phyloP scores from a whole-genome alignment of 2,888 invertebrate species.

The Lasiommata megera region DNA sequence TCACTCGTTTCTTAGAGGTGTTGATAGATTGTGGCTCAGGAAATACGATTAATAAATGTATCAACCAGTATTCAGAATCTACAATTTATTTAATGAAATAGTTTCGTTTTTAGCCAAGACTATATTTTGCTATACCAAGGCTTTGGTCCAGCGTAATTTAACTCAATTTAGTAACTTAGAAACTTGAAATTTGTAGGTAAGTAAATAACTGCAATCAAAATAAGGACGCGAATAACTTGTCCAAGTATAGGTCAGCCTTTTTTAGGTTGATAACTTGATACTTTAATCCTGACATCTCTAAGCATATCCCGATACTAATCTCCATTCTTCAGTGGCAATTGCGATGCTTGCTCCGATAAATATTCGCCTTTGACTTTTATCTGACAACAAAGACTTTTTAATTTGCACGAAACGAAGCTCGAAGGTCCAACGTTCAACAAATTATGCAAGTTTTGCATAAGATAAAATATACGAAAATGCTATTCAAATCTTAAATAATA shows the following conservation, averaged over 20 bases:
- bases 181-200: no score
- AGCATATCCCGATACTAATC: constrained; percentile 15
- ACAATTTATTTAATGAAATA: no score
- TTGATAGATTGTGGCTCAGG: no score
- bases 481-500: background rate
- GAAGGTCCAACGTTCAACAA: constrained; percentile 3
- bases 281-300: constrained; percentile 12
- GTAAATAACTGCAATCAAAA: background rate
- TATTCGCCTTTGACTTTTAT: constrained; percentile 21
- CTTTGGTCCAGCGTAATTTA: no score
- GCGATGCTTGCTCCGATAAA: constrained; percentile 17
- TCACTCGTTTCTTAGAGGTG: no score
- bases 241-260: constrained; percentile 1
- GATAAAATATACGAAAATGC: background rate
- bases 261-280: constrained; percentile 5
- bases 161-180: no score
- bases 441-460: constrained; percentile 3
- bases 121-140: no score
- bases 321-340: constrained; percentile 20
- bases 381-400: constrained; percentile 33
- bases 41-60: no score
- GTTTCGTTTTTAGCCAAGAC: no score
- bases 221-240: background rate
- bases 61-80: no score
- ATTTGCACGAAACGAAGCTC: constrained; percentile 42